These are phyloP conservation scores for Hemicentrotus pulcherrimus DNA, from an alignment of 35 echinoderm and acorn worm genomes.

Conservation along the genomic window DNA sequence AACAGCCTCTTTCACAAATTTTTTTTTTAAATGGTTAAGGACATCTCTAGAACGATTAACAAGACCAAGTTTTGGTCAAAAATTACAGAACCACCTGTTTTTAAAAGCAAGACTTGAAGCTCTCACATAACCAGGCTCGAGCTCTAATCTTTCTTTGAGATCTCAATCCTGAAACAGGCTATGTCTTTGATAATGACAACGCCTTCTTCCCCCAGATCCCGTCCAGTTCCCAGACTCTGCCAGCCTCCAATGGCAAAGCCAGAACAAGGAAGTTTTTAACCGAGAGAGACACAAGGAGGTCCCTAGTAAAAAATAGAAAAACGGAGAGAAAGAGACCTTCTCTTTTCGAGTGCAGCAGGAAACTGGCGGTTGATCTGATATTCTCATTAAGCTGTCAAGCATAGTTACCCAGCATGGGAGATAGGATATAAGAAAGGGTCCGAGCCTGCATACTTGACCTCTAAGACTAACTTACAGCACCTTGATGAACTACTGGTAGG, in stretches of 20 bases:
- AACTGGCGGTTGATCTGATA: background rate
- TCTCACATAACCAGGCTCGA: background rate
- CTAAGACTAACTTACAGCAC: background rate
- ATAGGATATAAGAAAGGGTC: background rate
- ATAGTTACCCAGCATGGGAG: background rate
- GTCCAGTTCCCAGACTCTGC: background rate
- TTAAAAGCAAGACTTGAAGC: background rate
- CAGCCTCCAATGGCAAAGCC: background rate
- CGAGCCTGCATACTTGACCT: background rate
- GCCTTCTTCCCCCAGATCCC: background rate
- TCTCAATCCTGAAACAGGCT: background rate
- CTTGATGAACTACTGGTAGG: background rate
- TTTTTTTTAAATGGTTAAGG: background rate
- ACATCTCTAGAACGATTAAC: background rate
- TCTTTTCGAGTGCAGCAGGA: background rate
- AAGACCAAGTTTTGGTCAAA: background rate
- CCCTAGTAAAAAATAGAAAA: background rate
- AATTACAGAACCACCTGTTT: background rate
- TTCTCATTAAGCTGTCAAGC: background rate
- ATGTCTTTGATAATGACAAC: background rate
- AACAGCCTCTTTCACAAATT: background rate
- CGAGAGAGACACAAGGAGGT: background rate
- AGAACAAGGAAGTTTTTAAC: conserved; percentile 18
- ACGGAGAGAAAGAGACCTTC: background rate
- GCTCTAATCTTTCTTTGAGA: background rate